A percentile compares a stretch with the other conserved stretches of the same genome.
Evolutionary conservation across 2,797 vertebrate genomes (phyloP).

Genomic region (Sebastes vulpes): DNA sequence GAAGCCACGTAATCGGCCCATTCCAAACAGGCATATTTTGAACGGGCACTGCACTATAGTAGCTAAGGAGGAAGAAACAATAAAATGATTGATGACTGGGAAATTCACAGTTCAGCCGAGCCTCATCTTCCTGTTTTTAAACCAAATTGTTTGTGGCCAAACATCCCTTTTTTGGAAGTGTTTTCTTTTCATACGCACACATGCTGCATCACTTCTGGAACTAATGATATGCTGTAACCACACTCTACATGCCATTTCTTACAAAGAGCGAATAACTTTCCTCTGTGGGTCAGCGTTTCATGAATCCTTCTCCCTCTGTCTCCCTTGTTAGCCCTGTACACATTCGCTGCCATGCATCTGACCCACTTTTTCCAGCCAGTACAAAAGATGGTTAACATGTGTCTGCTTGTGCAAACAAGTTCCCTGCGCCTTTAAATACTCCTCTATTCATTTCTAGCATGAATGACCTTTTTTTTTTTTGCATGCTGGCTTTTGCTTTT

Average conservation of each 20-base stretch:
- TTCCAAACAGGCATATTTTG: not conserved
- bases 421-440: conserved; percentile 56
- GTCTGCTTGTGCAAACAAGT: conserved; percentile 76
- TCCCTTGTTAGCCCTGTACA: conserved; percentile 48
- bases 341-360: conserved; percentile 50
- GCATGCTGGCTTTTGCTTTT: conserved; percentile 22
- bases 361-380: conserved; percentile 74
- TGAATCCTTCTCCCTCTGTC: conserved; percentile 34
- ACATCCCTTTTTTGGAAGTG: not conserved
- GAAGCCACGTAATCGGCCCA: not conserved
- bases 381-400: conserved; percentile 76
- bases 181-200: conserved; percentile 12
- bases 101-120: not conserved
- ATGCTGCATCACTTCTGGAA: conserved; percentile 37
- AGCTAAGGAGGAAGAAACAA: not conserved
- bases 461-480: conserved; percentile 34
- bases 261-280: conserved; percentile 35
- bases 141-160: not conserved
- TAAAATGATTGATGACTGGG: not conserved
- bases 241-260: conserved; percentile 25
- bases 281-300: conserved; percentile 54
- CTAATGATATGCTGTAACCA: conserved; percentile 37
- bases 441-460: conserved; percentile 47
- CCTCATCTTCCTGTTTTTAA: not conserved
- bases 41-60: not conserved